Base-by-base conservation (phyloP, 2,888 invertebrate species). In the Epirrhoe alternata region DNA sequence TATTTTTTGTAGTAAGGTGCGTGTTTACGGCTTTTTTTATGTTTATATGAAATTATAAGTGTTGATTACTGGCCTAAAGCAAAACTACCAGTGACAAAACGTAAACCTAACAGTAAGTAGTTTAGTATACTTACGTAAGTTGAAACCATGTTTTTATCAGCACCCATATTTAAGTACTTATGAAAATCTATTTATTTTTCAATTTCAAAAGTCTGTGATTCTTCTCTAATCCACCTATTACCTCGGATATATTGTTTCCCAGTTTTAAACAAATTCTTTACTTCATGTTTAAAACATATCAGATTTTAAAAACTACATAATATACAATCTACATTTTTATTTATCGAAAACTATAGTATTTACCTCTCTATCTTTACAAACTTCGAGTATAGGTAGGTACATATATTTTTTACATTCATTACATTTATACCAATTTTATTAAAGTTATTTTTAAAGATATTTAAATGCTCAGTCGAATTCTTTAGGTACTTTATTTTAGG, bases 251-350 rank as follows among this genome's bases (percentile, higher is more conserved):
- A 31, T 58, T 57, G 7, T 63, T 60, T 63, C 16, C 12, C 51
- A 17, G 57, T 62, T 59, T 54, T 49, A 38, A 58, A 54, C 30
- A 51, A 35, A 60, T 64, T 54, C 47, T 69, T 61, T 61, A 67
- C 55, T 63, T 45, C 58, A 58, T 67, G 63, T 69, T 63, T 56
- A 33, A 47, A 55, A 72, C 72, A 72, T 72, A 72, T 72, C 72
- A 70, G 56, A 67, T 63, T 64, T 64, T 70, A 16, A 61, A 66
- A 55, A 17, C 31, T 42, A 49, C n/a, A 14, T 49, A 14, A 52
- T 56, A 56, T 59, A 61, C 68, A 68, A 62, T 58, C 45, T 64
- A 55, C 8, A 55, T 49, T n/a, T 24, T 49, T 45, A 54, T 61
- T 70, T 57, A 68, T 63, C 50, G 42, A 50, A 55, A 54, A 6